Evolutionary conservation across 2,888 invertebrate genomes (phyloP).

Genomic region (Amiota minor): DNA sequence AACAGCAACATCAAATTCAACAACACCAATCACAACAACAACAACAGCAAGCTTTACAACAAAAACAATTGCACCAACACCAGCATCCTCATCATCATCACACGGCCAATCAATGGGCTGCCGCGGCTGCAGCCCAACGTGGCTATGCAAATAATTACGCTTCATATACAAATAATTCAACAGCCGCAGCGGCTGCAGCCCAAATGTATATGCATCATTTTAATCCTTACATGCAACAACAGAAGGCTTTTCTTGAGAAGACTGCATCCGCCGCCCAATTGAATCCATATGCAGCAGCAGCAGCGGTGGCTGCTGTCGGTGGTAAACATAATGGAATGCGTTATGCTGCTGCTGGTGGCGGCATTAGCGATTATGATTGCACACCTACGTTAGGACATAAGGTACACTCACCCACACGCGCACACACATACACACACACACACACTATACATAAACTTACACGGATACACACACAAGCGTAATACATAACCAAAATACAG

Average conservation of each 20-base stretch:
- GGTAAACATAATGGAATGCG: conserved; percentile 16
- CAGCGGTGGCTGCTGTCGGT: conserved; percentile 45
- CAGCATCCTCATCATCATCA: conserved; percentile 47
- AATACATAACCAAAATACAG: too few species aligned
- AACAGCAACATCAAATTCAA: conserved; percentile 33
- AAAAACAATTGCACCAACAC: conserved; percentile 47
- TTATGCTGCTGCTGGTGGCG: conserved; percentile 19
- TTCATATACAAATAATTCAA: conserved; percentile 41
- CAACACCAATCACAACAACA: conserved; percentile 36
- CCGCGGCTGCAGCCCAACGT: conserved; percentile 16
- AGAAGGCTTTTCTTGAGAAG: conserved; percentile 60
- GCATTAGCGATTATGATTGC: conserved; percentile 54
- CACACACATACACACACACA: conserved; percentile 3
- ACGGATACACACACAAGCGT: too few species aligned
- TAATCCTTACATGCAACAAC: conserved; percentile 61
- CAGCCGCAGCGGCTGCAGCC: conserved; percentile 46
- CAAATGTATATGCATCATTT: conserved; percentile 67
- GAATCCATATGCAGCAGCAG: conserved; percentile 49
- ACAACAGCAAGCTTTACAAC: conserved; percentile 34
- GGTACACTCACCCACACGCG: conserved; percentile 1
- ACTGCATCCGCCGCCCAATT: conserved; percentile 49
- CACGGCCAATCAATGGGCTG: conserved; percentile 35
- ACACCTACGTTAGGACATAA: conserved; percentile 43
- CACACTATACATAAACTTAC: too few species aligned
- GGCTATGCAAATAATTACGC: conserved; percentile 59